These are phyloP conservation scores for Plebejus argus DNA, from an alignment of 2,888 invertebrate species.

Conservation along the genomic window DNA sequence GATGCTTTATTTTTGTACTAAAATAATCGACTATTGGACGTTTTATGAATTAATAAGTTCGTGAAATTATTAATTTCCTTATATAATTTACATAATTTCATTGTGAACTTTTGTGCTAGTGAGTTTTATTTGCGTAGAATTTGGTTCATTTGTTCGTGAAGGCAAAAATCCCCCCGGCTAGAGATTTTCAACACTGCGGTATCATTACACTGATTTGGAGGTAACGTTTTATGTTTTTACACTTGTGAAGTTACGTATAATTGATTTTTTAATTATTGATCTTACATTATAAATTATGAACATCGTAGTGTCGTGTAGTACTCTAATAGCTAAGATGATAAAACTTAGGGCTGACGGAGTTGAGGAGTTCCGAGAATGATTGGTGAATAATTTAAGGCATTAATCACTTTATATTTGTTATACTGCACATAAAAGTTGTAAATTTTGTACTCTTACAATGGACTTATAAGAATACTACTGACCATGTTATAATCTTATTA, in stretches of 20 bases:
- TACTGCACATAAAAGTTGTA: background rate
- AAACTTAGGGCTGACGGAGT: constrained; percentile 3
- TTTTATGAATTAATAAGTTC: constrained; percentile 65
- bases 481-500: too few relatives aligned
- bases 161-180: constrained; percentile 59
- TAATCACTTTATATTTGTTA: background rate
- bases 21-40: constrained; percentile 58
- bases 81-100: constrained; percentile 50
- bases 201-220: constrained; percentile 31
- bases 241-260: background rate
- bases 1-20: constrained; percentile 65
- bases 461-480: background rate
- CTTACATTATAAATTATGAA: background rate
- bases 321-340: background rate
- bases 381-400: constrained; percentile 11
- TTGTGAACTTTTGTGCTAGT: constrained; percentile 60
- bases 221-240: constrained; percentile 14
- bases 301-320: background rate
- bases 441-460: background rate
- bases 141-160: constrained; percentile 71
- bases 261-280: background rate
- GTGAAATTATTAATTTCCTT: constrained; percentile 53
- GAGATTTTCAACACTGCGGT: constrained; percentile 40
- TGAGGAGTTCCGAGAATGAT: background rate
- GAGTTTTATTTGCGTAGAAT: constrained; percentile 64